phyloP scores from a whole-genome alignment of 2,797 vertebrate species.

The Danio tinwini region DNA sequence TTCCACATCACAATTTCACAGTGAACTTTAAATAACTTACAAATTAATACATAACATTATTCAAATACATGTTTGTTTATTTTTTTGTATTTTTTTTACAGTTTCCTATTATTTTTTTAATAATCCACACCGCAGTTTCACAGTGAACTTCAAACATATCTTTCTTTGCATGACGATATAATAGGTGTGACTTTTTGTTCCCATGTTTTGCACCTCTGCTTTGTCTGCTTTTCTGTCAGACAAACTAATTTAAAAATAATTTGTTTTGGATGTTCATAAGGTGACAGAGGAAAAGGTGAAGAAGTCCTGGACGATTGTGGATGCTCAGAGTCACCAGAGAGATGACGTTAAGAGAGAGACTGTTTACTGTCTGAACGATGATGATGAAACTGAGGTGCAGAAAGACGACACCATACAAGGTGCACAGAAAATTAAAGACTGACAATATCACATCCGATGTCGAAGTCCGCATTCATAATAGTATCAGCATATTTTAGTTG shows the following conservation, averaged over 20 bases:
- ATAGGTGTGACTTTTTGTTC: too few species aligned
- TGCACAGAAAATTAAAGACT: constrained; percentile 60
- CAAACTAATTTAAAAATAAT: background rate
- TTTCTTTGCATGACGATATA: too few species aligned
- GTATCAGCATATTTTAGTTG: background rate
- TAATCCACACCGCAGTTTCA: too few species aligned
- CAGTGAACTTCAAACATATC: too few species aligned
- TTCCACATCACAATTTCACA: too few species aligned
- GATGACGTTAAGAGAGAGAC: constrained; percentile 90
- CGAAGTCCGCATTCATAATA: background rate
- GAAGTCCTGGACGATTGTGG: constrained; percentile 87
- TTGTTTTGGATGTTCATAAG: constrained; percentile 70
- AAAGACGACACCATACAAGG: constrained; percentile 93
- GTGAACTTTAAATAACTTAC: too few species aligned
- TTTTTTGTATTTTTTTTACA: too few species aligned
- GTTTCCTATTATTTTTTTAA: too few species aligned
- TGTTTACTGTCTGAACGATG: constrained; percentile 91
- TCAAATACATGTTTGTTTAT: too few species aligned
- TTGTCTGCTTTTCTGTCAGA: too few species aligned
- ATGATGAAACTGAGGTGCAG: constrained; percentile 92
- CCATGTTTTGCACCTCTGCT: too few species aligned
- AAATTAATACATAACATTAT: too few species aligned
- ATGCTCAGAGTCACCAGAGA: constrained; percentile 83
- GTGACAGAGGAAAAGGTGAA: constrained; percentile 86
- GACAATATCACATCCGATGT: background rate